Evolutionary conservation across 2,113 vertebrate genomes (phyloP).

Genomic region (Gnathonemus echidnorhynchus): DNA sequence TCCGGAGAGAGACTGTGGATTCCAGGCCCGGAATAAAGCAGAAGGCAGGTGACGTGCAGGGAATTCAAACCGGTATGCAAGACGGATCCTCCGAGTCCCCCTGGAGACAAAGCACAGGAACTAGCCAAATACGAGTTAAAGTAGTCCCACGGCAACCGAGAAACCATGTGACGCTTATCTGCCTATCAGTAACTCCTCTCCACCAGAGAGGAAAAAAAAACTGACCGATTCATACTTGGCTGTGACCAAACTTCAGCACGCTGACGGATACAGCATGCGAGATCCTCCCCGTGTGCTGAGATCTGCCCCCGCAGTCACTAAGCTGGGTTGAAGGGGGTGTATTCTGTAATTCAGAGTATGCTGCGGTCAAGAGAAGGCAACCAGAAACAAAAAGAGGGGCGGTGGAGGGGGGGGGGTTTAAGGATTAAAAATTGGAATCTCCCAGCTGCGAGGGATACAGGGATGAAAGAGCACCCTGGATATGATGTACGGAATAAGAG

Average conservation of each 20-base stretch:
- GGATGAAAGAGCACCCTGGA: neutral
- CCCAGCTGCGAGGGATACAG: neutral
- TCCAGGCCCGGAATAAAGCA: neutral
- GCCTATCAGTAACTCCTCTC: neutral
- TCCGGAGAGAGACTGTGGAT: neutral
- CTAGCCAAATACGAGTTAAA: neutral
- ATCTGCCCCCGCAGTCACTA: neutral
- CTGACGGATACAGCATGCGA: neutral
- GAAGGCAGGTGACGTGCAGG: neutral
- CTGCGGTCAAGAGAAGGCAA: constrained; percentile 9
- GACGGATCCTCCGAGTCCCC: neutral
- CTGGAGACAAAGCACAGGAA: neutral
- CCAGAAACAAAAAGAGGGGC: neutral
- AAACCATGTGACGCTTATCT: neutral
- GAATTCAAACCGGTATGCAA: neutral
- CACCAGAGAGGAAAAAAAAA: neutral
- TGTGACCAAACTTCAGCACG: neutral
- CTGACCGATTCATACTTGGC: neutral
- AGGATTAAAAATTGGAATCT: neutral
- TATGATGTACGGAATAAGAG: neutral
- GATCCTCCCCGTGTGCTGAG: neutral
- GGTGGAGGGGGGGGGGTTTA: neutral
- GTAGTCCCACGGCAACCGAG: neutral
- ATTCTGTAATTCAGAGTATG: constrained; percentile 3
- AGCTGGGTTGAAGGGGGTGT: neutral